A percentile compares a stretch with the other conserved stretches of the same genome.
Evolutionary conservation across 2,888 invertebrate species (phyloP).

Genomic region (Ormia ochracea): DNA sequence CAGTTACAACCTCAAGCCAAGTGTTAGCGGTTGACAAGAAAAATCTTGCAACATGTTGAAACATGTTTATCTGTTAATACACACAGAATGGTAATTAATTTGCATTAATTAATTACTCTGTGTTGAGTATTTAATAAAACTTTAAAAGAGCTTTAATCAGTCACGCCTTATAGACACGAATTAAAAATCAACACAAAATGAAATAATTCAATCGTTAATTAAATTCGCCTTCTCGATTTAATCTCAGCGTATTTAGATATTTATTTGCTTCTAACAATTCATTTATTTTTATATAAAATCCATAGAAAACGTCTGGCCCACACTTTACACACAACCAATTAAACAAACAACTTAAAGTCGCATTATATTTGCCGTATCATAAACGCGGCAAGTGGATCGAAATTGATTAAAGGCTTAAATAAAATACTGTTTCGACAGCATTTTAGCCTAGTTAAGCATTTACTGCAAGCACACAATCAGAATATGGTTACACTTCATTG

Average conservation of each 20-base stretch:
- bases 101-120: conserved; percentile 28
- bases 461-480: background rate
- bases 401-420: background rate
- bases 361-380: background rate
- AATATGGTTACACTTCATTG: too few relatives aligned
- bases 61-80: conserved; percentile 1
- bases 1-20: background rate
- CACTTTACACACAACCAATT: background rate
- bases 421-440: too few relatives aligned
- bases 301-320: background rate
- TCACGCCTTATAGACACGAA: background rate
- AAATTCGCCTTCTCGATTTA: too few relatives aligned
- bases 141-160: background rate
- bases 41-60: background rate
- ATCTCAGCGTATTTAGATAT: background rate
- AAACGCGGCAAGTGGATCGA: background rate
- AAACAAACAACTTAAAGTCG: background rate
- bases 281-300: background rate
- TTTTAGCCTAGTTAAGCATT: background rate
- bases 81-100: conserved; percentile 38
- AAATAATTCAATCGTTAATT: background rate
- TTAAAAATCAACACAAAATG: background rate
- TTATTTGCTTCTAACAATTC: too few relatives aligned
- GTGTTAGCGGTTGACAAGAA: background rate
- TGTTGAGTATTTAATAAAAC: background rate